Percentiles rank a stretch among this genome's conserved stretches.
phyloP scores from a whole-genome alignment of 2,797 vertebrate species.

The Peromyscus melanophrys region DNA sequence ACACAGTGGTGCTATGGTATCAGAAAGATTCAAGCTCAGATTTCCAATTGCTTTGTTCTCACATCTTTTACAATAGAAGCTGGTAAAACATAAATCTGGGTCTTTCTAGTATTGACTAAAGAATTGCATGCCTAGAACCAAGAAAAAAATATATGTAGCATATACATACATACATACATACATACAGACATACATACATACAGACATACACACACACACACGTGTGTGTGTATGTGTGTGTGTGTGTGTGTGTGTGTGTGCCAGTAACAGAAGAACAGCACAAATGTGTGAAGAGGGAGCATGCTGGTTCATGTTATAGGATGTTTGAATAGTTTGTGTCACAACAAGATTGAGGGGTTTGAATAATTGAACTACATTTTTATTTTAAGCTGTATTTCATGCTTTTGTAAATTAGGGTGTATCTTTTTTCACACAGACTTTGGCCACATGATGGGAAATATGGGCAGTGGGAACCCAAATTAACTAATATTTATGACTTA shows the following conservation, averaged over 20 bases:
- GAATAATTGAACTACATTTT: neutral
- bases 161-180: no score
- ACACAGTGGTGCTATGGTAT: neutral
- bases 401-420: neutral
- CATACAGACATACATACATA: no score
- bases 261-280: neutral
- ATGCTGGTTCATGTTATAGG: neutral
- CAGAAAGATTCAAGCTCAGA: neutral
- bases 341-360: neutral
- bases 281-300: neutral
- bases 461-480: neutral
- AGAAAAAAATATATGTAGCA: neutral
- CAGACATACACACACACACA: no score
- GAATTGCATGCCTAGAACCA: neutral
- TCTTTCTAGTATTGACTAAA: neutral
- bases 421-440: neutral
- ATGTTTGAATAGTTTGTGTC: neutral
- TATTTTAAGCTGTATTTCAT: neutral
- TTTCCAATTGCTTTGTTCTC: neutral
- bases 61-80: neutral
- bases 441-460: neutral
- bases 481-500: neutral
- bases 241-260: no score
- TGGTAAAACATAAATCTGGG: neutral
- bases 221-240: no score